Evolutionary conservation across 1,140 invertebrate genomes (phyloP).

Genomic region (Drosophila rhopaloa): DNA sequence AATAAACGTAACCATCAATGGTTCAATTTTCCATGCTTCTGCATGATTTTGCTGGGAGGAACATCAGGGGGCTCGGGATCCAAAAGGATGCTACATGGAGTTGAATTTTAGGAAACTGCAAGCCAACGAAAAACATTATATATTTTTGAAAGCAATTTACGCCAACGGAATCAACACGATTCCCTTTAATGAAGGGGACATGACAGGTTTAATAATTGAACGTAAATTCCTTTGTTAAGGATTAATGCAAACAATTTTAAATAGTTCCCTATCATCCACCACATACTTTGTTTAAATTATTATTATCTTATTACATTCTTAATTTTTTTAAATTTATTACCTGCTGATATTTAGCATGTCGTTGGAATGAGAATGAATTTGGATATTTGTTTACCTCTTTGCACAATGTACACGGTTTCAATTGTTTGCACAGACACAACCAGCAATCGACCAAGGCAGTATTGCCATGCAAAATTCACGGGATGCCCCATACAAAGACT

Average conservation of each 20-base stretch:
- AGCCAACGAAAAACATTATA: conserved; percentile 27
- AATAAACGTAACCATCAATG: conserved; percentile 70
- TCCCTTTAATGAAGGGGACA: neutral
- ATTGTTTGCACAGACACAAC: conserved; percentile 15
- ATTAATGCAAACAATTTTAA: no score
- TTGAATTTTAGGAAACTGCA: neutral
- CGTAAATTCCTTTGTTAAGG: no score
- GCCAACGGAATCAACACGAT: conserved; percentile 7
- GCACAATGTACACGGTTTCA: neutral
- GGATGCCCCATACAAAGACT: conserved; percentile 4
- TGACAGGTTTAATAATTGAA: no score
- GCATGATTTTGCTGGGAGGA: conserved; percentile 28
- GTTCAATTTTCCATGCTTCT: conserved; percentile 62
- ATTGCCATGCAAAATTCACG: neutral
- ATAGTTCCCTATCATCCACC: no score
- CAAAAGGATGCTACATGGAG: conserved; percentile 2
- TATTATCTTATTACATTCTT: no score
- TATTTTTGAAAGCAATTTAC: conserved; percentile 54
- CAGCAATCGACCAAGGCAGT: neutral
- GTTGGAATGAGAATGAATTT: neutral
- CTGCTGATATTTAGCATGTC: neutral
- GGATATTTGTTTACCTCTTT: neutral
- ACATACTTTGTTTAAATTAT: no score
- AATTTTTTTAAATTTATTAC: no score
- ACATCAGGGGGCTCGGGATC: neutral